Evolutionary conservation across 2,888 invertebrate genomes (phyloP).

Genomic region (Drosophila leonis): DNA sequence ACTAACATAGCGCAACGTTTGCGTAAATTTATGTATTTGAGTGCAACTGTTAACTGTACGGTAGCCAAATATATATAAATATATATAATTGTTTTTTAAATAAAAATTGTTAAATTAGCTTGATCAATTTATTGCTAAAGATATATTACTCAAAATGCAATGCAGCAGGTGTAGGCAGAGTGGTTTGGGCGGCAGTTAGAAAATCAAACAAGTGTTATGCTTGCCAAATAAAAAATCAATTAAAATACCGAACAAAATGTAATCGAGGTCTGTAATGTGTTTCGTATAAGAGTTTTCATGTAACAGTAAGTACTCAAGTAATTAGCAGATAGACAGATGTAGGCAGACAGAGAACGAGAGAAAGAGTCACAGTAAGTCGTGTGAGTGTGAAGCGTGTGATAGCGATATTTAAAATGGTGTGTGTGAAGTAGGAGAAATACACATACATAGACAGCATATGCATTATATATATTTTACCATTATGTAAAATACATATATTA

Average conservation of each 20-base stretch:
- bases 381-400: conserved; percentile 14
- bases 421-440: conserved; percentile 60
- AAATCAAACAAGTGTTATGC: conserved; percentile 10
- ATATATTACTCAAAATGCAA: conserved; percentile 57
- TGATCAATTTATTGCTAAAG: conserved; percentile 20
- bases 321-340: conserved; percentile 22
- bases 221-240: conserved; percentile 28
- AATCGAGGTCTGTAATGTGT: conserved; percentile 20
- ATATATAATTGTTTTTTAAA: conserved; percentile 34
- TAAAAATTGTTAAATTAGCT: conserved; percentile 16
- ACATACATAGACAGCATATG: conserved; percentile 76
- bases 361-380: conserved; percentile 27
- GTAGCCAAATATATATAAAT: conserved; percentile 22
- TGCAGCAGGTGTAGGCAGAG: conserved; percentile 25
- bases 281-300: conserved; percentile 3
- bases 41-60: conserved; percentile 49
- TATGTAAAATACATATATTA: conserved; percentile 70
- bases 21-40: conserved; percentile 29
- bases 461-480: conserved; percentile 69
- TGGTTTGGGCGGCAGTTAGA: background rate
- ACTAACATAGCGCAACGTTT: conserved; percentile 44
- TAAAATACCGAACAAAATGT: conserved; percentile 10
- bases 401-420: conserved; percentile 25
- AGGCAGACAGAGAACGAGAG: conserved; percentile 1
- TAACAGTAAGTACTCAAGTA: conserved; percentile 23